Evolutionary conservation across 2,797 vertebrate genomes (phyloP), one percentile per base, ranked within the genome.

Genomic region (Malacoctenus gilli): DNA sequence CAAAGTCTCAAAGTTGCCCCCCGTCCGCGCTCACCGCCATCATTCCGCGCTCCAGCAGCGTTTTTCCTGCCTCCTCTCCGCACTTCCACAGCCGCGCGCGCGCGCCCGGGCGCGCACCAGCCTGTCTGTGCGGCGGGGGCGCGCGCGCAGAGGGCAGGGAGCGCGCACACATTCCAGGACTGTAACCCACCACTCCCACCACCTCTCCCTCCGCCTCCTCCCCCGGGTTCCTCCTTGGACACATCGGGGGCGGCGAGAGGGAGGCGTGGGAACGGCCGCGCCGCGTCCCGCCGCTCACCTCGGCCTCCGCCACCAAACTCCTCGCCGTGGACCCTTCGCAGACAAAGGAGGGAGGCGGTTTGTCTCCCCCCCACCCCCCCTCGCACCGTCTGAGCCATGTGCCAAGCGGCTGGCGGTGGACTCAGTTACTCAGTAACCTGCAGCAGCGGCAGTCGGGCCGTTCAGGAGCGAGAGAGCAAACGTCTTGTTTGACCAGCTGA

Each of bases 91-190:
- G 88, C 89, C 87, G 87, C 79, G n/a, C n/a, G n/a, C 80, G 85
- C 75, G 72, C 75, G 71, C 55, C 66, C 80, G 86, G 88, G 89
- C 72, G 71, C 87, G 62, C 86, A 57, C 39, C 28, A 21, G 36
- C 8, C 21, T 22, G 30, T 32, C 25, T 25, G 55, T 31, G 66
- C 31, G 37, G 77, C 68, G 72, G 25, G 57, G 59, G 59, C 74
- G 59, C 62, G 67, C 56, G 36, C 53, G 32, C 58, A 19, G 3
- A 9, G 30, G 31, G 10, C 51, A 76, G 81, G 66, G 84, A 59
- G 74, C 88, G 89, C 82, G 89, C 89, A 0, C 80, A 88, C 92
- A 93, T 93, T 92, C 92, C 92, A 80, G 82, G 67, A 75, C 83
- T 80, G 80, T 68, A 86, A 77, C 68, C 78, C 83, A 74, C 85